Evolutionary conservation across 64 coral and sea anemone species (phyloP).

Genomic region (Catalaphyllia jardinei): DNA sequence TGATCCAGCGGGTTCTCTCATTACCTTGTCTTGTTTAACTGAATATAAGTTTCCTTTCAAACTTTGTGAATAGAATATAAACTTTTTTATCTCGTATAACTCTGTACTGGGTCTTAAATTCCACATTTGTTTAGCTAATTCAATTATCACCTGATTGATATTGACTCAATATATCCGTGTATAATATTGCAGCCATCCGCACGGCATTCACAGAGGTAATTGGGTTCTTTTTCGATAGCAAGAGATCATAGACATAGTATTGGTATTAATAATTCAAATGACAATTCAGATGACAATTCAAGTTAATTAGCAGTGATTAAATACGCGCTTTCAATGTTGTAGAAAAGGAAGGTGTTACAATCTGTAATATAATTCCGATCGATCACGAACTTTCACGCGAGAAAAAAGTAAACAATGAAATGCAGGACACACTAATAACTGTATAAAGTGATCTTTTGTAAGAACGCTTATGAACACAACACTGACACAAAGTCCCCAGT

Average conservation of each 20-base stretch:
- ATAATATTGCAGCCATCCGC: not conserved
- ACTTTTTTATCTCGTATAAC: not conserved
- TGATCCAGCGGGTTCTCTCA: not conserved
- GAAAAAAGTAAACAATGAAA: not conserved
- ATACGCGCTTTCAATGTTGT: not conserved
- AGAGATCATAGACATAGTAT: too few species aligned
- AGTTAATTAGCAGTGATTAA: not conserved
- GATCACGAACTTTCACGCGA: not conserved
- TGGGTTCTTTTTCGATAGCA: too few species aligned
- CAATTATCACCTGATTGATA: slow-evolving; percentile 21
- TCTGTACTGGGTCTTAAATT: not conserved
- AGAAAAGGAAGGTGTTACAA: not conserved
- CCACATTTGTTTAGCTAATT: slow-evolving; percentile 10
- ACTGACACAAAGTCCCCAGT: too few species aligned
- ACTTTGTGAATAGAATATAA: not conserved
- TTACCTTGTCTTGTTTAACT: not conserved
- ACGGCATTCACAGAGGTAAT: too few species aligned
- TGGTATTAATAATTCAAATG: too few species aligned
- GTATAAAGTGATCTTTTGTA: too few species aligned
- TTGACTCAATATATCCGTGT: not conserved
- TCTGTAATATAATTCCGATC: not conserved
- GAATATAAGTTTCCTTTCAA: not conserved
- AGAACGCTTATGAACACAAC: too few species aligned
- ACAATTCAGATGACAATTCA: too few species aligned
- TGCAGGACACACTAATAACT: not conserved